phyloP scores from a whole-genome alignment of 1,140 invertebrate genomes.

The Euwallacea similis region DNA sequence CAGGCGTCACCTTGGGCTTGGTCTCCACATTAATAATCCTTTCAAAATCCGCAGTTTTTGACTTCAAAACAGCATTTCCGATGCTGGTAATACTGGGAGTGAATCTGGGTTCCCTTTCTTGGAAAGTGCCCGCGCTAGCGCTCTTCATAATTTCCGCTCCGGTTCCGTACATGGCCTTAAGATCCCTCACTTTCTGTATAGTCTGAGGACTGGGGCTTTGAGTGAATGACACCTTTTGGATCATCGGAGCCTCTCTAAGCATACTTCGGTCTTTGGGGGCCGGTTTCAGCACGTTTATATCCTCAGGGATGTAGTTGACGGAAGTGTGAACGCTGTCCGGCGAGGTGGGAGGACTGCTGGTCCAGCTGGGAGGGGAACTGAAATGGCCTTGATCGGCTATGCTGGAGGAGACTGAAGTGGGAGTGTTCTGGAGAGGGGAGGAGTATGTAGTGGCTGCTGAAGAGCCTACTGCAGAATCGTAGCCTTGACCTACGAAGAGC shows the following conservation, averaged over 20 bases:
- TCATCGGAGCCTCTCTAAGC: conserved; percentile 48
- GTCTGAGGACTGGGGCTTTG: conserved; percentile 61
- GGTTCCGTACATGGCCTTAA: conserved; percentile 23
- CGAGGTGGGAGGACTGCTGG: conserved; percentile 62
- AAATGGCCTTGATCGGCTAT: conserved; percentile 53
- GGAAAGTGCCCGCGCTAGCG: conserved; percentile 39
- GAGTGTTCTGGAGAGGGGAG: conserved; percentile 56
- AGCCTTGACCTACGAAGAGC: conserved; percentile 45
- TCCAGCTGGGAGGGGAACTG: conserved; percentile 64
- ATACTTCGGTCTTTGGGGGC: conserved; percentile 29
- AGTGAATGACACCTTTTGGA: conserved; percentile 63
- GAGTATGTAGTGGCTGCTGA: conserved; percentile 57
- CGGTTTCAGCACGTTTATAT: conserved; percentile 42
- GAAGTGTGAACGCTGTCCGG: conserved; percentile 58
- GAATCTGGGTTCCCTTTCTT: conserved; percentile 50
- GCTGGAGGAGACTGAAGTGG: conserved; percentile 50
- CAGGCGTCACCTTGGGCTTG: conserved; percentile 47
- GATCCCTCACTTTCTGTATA: conserved; percentile 40
- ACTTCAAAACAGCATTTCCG: conserved; percentile 66
- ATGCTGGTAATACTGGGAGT: conserved; percentile 67
- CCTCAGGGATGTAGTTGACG: conserved; percentile 61
- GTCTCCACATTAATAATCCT: conserved; percentile 56
- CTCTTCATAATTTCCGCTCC: conserved; percentile 39
- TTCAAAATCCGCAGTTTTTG: conserved; percentile 70
- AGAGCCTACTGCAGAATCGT: conserved; percentile 63